These are phyloP conservation scores for Catajapyx aquilonaris DNA, from an alignment of 1,140 invertebrate species.

Conservation along the genomic window DNA sequence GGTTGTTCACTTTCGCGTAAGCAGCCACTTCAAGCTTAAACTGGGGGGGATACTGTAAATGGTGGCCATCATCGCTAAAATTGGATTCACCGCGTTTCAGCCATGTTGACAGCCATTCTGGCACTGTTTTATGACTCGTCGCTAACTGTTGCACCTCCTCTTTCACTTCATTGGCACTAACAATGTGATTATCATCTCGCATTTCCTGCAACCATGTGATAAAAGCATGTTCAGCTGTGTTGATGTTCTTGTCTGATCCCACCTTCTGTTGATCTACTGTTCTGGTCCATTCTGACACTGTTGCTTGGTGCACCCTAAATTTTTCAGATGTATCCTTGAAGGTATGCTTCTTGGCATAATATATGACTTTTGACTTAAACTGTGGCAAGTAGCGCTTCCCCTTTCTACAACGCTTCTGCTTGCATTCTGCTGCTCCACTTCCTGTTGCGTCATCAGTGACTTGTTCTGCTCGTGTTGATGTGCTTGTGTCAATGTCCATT, in stretches of 20 bases:
- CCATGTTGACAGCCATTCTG: not conserved
- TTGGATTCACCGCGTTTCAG: too few relatives aligned
- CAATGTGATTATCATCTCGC: conserved; percentile 2
- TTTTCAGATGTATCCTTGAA: conserved; percentile 12
- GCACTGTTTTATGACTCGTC: not conserved
- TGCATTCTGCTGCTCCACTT: too few relatives aligned
- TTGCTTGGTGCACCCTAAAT: conserved; percentile 11
- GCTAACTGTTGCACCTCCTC: not conserved
- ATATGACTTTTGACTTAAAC: conserved; percentile 13
- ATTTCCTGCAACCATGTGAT: not conserved
- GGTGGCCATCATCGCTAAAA: too few relatives aligned
- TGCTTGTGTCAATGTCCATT: too few relatives aligned
- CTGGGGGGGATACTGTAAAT: conserved; percentile 13
- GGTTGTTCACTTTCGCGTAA: conserved; percentile 12
- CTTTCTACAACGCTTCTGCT: conserved; percentile 7
- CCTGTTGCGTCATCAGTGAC: too few relatives aligned
- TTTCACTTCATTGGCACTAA: not conserved
- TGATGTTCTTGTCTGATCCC: not conserved
- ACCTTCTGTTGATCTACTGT: not conserved
- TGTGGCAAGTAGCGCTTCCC: conserved; percentile 13
- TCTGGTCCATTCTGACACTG: conserved; percentile 12
- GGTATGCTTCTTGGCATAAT: conserved; percentile 9
- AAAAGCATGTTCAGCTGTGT: conserved; percentile 3
- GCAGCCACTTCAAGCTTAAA: conserved; percentile 15
- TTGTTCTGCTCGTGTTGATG: too few relatives aligned